Conservation (phyloP, 2,797 vertebrate species). For the Ctenopoma multispine region DNA sequence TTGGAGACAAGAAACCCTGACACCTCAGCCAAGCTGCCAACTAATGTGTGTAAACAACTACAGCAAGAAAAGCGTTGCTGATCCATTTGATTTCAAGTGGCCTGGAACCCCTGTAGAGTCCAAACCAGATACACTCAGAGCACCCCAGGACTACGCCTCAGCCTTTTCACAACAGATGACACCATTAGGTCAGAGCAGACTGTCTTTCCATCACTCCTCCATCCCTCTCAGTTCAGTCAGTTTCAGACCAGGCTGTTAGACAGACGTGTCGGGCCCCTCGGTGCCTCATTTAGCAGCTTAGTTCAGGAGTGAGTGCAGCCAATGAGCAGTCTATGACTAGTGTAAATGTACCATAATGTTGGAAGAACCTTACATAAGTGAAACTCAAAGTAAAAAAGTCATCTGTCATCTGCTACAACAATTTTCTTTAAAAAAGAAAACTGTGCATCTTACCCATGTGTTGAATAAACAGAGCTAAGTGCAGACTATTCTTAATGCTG, state of each 20-base stretch:
- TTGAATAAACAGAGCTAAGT: neutral
- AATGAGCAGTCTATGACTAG: slow-evolving; percentile 68
- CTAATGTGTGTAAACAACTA: slow-evolving; percentile 58
- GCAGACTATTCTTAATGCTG: too few relatives aligned
- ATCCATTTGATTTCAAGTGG: slow-evolving; percentile 37
- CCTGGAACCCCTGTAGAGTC: slow-evolving; percentile 49
- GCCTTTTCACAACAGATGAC: slow-evolving; percentile 60
- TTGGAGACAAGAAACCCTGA: slow-evolving; percentile 36
- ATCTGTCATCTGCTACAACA: neutral
- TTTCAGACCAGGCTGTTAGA: slow-evolving; percentile 57
- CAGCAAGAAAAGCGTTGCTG: slow-evolving; percentile 32
- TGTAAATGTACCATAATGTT: slow-evolving; percentile 57
- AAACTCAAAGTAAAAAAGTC: slow-evolving; percentile 8
- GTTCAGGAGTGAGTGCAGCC: slow-evolving; percentile 47
- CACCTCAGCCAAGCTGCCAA: slow-evolving; percentile 40
- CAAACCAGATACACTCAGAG: slow-evolving; percentile 36
- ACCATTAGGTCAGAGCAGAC: slow-evolving; percentile 66
- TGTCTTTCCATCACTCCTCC: slow-evolving; percentile 53
- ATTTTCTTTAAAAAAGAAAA: neutral
- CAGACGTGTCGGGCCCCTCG: slow-evolving; percentile 62
- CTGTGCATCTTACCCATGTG: neutral
- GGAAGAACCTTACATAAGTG: slow-evolving; percentile 6
- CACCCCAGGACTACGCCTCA: slow-evolving; percentile 19
- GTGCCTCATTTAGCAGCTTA: slow-evolving; percentile 72
- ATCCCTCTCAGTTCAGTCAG: slow-evolving; percentile 36